These are phyloP conservation scores for Drosophila cardini DNA, from an alignment of 1,140 invertebrate genomes.

Conservation along the genomic window DNA sequence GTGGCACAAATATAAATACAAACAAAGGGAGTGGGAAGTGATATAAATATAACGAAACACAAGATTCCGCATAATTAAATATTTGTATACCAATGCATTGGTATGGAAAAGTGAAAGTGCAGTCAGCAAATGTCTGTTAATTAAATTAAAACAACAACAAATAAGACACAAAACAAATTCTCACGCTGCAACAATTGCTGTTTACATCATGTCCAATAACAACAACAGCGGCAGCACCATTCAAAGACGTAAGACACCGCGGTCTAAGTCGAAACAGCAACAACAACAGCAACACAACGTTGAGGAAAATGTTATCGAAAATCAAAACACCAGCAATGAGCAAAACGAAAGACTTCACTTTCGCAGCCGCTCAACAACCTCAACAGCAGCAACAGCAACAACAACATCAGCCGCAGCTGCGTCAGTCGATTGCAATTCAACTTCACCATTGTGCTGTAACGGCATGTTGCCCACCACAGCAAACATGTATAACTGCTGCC, in stretches of 20 bases:
- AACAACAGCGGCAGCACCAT: constrained; percentile 39
- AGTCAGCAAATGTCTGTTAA: constrained; percentile 29
- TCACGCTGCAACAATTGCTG: constrained; percentile 41
- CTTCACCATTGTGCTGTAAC: constrained; percentile 78
- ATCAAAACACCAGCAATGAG: constrained; percentile 52
- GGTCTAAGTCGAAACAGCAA: constrained; percentile 64
- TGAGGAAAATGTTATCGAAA: constrained; percentile 60
- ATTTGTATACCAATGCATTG: constrained; percentile 29
- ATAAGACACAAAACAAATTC: constrained; percentile 31
- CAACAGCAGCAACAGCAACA: constrained; percentile 31
- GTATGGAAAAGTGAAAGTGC: constrained; percentile 66
- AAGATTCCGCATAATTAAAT: constrained; percentile 5
- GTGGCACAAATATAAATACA: constrained; percentile 48
- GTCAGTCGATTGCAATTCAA: constrained; percentile 43
- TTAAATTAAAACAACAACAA: constrained; percentile 35
- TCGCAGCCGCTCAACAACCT: constrained; percentile 71
- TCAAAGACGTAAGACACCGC: constrained; percentile 70
- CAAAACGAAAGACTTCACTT: constrained; percentile 84
- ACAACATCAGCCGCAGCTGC: constrained; percentile 22
- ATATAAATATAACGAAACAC: constrained; percentile 18
- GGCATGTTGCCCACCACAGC: constrained; percentile 57
- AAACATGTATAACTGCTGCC: constrained; percentile 71
- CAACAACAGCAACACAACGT: constrained; percentile 52
- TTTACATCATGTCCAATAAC: constrained; percentile 66
- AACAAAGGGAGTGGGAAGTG: constrained; percentile 13